Percentiles rank a stretch among this genome's conserved stretches.
Evolutionary conservation across 2,888 invertebrate genomes (phyloP).

Genomic region (Diarsia rubi): DNA sequence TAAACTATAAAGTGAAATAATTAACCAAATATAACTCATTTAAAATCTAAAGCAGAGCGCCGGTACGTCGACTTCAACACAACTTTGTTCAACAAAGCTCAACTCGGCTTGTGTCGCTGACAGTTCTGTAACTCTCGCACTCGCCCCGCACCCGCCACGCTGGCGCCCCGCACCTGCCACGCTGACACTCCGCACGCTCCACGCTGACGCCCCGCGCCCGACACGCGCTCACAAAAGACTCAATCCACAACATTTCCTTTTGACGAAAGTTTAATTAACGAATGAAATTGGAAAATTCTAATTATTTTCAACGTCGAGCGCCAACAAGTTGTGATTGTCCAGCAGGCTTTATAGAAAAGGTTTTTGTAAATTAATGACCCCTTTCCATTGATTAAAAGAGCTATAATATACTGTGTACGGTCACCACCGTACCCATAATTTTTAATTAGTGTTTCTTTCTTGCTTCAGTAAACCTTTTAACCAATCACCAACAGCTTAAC

Average conservation of each 20-base stretch:
- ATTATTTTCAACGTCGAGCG: conserved; percentile 43
- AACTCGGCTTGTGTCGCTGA: conserved; percentile 43
- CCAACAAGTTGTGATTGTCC: conserved; percentile 11
- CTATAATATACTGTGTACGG: not conserved
- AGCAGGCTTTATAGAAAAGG: conserved; percentile 2
- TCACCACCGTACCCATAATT: not conserved
- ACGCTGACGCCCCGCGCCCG: conserved; percentile 3
- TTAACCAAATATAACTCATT: conserved; percentile 20
- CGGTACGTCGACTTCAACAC: conserved; percentile 10
- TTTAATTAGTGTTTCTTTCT: not conserved
- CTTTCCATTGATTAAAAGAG: not conserved
- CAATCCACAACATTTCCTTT: conserved; percentile 58
- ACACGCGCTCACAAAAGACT: conserved; percentile 49
- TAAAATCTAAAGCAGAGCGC: no score
- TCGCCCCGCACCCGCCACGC: conserved; percentile 15
- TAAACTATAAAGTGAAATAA: conserved; percentile 29
- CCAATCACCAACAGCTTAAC: not conserved
- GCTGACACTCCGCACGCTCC: not conserved
- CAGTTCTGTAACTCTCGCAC: conserved; percentile 37
- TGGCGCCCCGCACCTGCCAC: not conserved
- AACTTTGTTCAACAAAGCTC: conserved; percentile 35
- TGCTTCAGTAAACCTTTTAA: not conserved
- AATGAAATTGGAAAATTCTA: conserved; percentile 61
- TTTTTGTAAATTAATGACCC: conserved; percentile 19
- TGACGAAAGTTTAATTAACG: conserved; percentile 64